Base-by-base conservation (phyloP, 2,113 vertebrate genomes). In the Melierax canorus region DNA sequence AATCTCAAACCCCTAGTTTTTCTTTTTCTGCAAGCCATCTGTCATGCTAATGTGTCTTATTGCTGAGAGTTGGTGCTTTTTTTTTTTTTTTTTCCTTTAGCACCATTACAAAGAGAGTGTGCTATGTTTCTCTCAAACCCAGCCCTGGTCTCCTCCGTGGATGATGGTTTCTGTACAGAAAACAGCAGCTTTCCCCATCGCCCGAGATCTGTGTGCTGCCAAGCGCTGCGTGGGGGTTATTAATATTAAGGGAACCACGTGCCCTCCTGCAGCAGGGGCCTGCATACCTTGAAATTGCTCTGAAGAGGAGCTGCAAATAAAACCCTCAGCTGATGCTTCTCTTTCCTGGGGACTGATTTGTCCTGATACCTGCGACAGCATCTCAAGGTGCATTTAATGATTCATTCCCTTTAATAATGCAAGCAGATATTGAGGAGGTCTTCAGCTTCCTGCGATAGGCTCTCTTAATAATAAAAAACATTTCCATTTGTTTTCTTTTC, bases 21-120 rank as follows among this genome's bases (percentile, higher is more conserved):
- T 62, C 92, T 73, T 95, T 88, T 75, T 67, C 75, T 91, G 67
- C 92, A 77, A 94, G 90, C 96, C 97, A 97, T 96, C 96, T 97
- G 97, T 90, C 97, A 95, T 94, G 71, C 67, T 96, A 95, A 97
- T 93, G 71, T 78, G 23, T 76, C 78, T 86, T 72, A 51, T 15
- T 94, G 85, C 93, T 60, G 90, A 83, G 88, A 76, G 24, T 32
- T 67, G 87, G 51, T 55, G 72, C 86, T 53, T 29, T 29, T 53
- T 51, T 50, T 26, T 15, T 27, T 27, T 2, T 41, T 80, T 73
- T 86, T 36, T 5, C 64, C 73, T 86, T 64, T 32, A 91, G 58
- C 66, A 48, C 74, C 62, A 10, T 66, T 16, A 88, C 75, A 55
- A 91, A 88, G 63, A 51, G 29, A 5, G 24, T 7, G 14, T 2